Conservation (phyloP, 2,888 invertebrate species). For the Spodoptera picta region DNA sequence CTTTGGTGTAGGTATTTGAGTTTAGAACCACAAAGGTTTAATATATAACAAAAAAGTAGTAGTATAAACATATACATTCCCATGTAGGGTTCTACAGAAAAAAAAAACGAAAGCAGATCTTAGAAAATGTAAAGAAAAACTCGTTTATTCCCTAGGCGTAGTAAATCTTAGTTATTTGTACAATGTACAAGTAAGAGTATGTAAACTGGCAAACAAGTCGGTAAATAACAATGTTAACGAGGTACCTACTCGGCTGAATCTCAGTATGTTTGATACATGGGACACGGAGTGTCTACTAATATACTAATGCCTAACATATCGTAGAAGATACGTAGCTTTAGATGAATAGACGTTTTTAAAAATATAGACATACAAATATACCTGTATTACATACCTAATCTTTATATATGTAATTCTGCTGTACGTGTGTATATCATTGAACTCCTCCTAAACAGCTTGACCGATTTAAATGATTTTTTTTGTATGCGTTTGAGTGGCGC, state of each 20-base stretch:
- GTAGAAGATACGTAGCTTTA: constrained; percentile 4
- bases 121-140: constrained; percentile 15
- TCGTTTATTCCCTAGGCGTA: constrained; percentile 18
- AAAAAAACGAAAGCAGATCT: constrained; percentile 3
- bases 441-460: too few relatives aligned
- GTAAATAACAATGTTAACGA: constrained; percentile 51
- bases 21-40: too few relatives aligned
- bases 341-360: background rate
- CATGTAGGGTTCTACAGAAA: background rate
- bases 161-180: constrained; percentile 50
- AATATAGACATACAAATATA: too few relatives aligned
- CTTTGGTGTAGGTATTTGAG: too few relatives aligned
- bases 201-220: constrained; percentile 44
- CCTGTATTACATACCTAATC: too few relatives aligned
- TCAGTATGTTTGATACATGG: constrained; percentile 33
- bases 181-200: constrained; percentile 25
- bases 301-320: constrained; percentile 43
- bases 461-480: too few relatives aligned
- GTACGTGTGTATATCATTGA: too few relatives aligned
- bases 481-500: too few relatives aligned
- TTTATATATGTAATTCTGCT: too few relatives aligned
- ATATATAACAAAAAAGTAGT: too few relatives aligned
- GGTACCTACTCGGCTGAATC: constrained; percentile 12
- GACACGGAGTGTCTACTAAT: constrained; percentile 37
- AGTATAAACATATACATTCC: background rate